phyloP scores from a whole-genome alignment of 64 coral and sea anemone species.

The Exaiptasia diaphana region DNA sequence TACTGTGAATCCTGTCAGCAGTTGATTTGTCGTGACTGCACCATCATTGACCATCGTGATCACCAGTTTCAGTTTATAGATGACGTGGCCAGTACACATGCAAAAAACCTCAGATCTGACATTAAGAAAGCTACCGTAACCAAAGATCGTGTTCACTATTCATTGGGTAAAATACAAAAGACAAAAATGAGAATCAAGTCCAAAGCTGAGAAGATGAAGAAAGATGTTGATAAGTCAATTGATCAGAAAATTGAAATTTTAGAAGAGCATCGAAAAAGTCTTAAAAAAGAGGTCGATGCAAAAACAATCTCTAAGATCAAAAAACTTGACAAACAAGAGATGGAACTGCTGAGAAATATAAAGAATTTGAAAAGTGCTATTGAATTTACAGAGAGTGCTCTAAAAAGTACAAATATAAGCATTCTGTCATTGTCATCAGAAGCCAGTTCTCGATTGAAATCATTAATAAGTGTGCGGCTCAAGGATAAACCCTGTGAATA shows the following conservation, averaged over 20 bases:
- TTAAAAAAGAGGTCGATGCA: background rate
- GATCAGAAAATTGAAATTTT: background rate
- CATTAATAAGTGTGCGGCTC: no score
- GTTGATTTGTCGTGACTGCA: slow-evolving; percentile 54
- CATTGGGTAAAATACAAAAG: background rate
- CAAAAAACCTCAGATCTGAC: background rate
- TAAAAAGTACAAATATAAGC: background rate
- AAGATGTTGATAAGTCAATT: background rate
- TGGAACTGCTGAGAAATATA: background rate
- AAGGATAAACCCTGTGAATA: no score
- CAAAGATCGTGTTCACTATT: background rate
- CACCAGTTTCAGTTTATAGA: slow-evolving; percentile 20
- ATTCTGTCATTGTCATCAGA: no score
- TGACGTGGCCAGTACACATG: slow-evolving; percentile 24
- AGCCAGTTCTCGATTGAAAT: no score
- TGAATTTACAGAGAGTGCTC: background rate
- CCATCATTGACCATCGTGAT: slow-evolving; percentile 60
- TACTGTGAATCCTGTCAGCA: slow-evolving; percentile 45
- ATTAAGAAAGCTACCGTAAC: background rate
- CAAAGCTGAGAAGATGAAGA: background rate
- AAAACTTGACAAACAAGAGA: background rate
- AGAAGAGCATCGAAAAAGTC: background rate
- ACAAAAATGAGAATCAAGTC: background rate
- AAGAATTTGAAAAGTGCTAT: background rate
- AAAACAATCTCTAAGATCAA: background rate